phyloP scores from a whole-genome alignment of 2,797 vertebrate species.

The Xiphorhynchus erythropygius region DNA sequence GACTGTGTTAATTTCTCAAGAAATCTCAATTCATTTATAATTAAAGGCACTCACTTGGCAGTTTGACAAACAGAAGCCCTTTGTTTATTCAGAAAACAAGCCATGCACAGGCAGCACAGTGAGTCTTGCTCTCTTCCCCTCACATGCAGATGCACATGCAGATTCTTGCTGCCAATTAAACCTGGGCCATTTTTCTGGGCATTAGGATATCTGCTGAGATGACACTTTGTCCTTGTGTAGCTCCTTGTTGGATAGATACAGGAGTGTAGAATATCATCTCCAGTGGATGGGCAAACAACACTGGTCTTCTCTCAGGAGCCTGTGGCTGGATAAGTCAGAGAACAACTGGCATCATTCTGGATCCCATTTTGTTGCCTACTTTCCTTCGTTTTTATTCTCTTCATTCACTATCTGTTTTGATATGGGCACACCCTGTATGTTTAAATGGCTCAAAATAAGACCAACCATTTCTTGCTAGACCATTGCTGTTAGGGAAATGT shows the following conservation, averaged over 20 bases:
- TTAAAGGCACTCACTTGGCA: background rate
- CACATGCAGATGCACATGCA: accelerated
- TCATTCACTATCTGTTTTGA: background rate
- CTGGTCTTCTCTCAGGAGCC: background rate
- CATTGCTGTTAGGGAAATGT: background rate
- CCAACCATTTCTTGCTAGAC: background rate
- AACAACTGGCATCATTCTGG: background rate
- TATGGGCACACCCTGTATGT: accelerated
- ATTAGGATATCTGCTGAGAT: background rate
- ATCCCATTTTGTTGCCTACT: background rate
- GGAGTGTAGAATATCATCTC: accelerated
- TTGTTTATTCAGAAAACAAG: background rate
- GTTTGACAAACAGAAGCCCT: background rate
- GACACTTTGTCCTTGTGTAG: background rate
- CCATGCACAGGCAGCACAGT: background rate
- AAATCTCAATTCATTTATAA: background rate
- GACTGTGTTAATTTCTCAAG: background rate
- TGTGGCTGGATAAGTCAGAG: background rate
- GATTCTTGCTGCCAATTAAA: background rate
- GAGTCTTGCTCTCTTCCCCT: background rate
- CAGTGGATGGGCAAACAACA: background rate
- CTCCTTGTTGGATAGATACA: background rate
- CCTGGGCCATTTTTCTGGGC: background rate
- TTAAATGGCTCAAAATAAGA: background rate
- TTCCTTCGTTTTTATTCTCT: background rate